phyloP scores from a whole-genome alignment of 2,888 invertebrate species.

The Euzophera pinguis region DNA sequence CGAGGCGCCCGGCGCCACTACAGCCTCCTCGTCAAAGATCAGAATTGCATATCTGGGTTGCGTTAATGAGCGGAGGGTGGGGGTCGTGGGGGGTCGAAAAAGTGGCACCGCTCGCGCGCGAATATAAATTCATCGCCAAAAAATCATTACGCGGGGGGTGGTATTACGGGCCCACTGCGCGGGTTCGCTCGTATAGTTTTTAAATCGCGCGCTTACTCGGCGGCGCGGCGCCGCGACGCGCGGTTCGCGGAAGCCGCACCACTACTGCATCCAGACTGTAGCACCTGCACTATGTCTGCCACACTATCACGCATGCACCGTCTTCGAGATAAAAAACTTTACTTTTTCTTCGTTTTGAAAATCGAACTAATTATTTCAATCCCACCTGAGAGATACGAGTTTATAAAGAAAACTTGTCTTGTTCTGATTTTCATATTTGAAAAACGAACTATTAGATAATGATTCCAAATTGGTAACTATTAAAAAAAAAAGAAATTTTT shows the following conservation, averaged over 20 bases:
- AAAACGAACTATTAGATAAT: too few relatives aligned
- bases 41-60: conserved; percentile 84
- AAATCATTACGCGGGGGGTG: conserved; percentile 91
- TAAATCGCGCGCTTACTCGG: conserved; percentile 77
- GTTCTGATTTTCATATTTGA: too few relatives aligned
- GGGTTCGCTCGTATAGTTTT: conserved; percentile 77
- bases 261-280: conserved; percentile 45
- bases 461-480: too few relatives aligned
- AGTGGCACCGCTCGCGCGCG: conserved; percentile 83
- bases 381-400: too few relatives aligned
- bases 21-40: conserved; percentile 82
- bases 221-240: conserved; percentile 69
- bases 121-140: conserved; percentile 90
- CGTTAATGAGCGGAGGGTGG: conserved; percentile 81
- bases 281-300: conserved; percentile 40
- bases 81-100: conserved; percentile 72
- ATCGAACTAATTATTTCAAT: conserved; percentile 5
- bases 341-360: conserved; percentile 19
- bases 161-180: conserved; percentile 82
- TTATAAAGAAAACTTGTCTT: too few relatives aligned
- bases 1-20: conserved; percentile 78
- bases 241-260: conserved; percentile 61
- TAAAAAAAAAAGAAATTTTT: neutral
- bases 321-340: conserved; percentile 6
- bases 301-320: conserved; percentile 61